These are phyloP conservation scores for Bradypodion ventrale DNA, from an alignment of 2,797 vertebrate species.

Conservation along the genomic window DNA sequence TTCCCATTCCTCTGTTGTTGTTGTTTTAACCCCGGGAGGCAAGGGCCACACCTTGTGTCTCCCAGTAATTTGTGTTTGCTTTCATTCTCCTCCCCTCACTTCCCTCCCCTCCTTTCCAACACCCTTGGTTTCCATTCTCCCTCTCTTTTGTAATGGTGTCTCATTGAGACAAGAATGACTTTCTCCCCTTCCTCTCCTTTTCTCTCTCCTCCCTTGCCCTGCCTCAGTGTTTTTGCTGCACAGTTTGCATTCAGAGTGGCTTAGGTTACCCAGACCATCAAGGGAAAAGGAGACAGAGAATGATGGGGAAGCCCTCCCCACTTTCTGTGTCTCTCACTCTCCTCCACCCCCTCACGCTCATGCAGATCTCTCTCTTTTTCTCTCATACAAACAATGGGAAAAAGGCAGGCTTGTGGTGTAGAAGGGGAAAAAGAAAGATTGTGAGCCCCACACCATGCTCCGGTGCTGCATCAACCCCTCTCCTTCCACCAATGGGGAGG, in stretches of 20 bases:
- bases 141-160: constrained; percentile 38
- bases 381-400: too few relatives aligned
- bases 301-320: constrained; percentile 52
- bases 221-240: constrained; percentile 70
- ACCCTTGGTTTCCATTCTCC: background rate
- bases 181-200: background rate
- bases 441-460: too few relatives aligned
- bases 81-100: constrained; percentile 5
- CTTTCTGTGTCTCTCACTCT: too few relatives aligned
- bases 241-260: constrained; percentile 65
- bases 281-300: constrained; percentile 26
- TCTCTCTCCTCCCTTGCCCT: constrained; percentile 33
- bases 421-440: too few relatives aligned
- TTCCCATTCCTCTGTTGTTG: too few relatives aligned
- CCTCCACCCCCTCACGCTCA: too few relatives aligned
- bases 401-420: too few relatives aligned
- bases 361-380: too few relatives aligned
- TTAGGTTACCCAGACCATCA: constrained; percentile 60
- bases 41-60: constrained; percentile 19
- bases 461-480: too few relatives aligned
- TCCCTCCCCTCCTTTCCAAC: constrained; percentile 10
- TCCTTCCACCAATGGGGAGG: too few relatives aligned
- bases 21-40: background rate
- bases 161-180: constrained; percentile 33
- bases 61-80: constrained; percentile 25